Evolutionary conservation across 1,140 invertebrate genomes (phyloP), one percentile per base, ranked within the genome.

Genomic region (Venustaconcha ellipsiformis): DNA sequence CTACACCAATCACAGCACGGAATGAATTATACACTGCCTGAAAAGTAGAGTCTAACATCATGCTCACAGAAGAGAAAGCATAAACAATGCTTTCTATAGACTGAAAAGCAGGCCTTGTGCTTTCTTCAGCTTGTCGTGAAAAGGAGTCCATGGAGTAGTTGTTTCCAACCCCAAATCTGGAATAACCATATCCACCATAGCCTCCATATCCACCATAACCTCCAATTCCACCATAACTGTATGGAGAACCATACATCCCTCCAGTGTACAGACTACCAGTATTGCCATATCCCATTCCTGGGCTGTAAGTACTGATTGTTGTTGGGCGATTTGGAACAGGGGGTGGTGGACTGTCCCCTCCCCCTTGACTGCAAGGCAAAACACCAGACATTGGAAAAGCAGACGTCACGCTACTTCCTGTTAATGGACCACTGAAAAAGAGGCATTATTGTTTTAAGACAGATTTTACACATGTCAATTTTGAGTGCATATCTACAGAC

Each of bases 41-140:
- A 88, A 97, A 98, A 76, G 97, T 98, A 18, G 96, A 98, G 85
- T 99, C 97, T 56, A 99, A 89, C 95, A 99, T 98, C 92, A 97
- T 96, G 30, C 96, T 96, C 14, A 99, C 93, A 66, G 97, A 97
- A 37, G 94, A 94, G 86, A 98, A 96, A 23, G 97, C 96, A 69
- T 94, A 93, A 0, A 99, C 95, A 74, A 99, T 92, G 74, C 95
- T 95, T 91, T 99, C 96, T 82, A 99, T 96, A 18, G 95, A 97
- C 84, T 97, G 94, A 90, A 99, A 99, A 20, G 97, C 95, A 70
- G 94, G 94, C 70, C 96, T 91, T 0, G 96, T 96, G 83, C 94
- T 96, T 83, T 98, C 96, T 91, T 97, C 96, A 14, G 96, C 96
- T 82, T 95, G 92, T 86, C 95, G 94, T 72, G 95, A 93, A 88